Conservation (phyloP, 2,113 vertebrate genomes). For the Caranx melampygus region DNA sequence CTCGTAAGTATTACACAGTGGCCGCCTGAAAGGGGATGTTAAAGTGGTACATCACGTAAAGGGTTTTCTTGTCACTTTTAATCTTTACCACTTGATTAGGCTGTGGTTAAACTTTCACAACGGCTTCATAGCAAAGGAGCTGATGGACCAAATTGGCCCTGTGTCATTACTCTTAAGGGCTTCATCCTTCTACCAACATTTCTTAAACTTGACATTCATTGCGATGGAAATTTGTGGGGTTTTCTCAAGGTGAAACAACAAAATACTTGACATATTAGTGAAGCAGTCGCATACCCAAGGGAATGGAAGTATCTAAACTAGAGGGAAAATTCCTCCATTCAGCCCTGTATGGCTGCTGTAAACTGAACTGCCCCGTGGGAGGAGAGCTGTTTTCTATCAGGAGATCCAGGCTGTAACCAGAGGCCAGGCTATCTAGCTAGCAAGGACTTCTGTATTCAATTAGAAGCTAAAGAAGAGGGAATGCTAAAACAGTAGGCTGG, state of each 20-base stretch:
- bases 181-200: not conserved
- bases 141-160: slow-evolving; percentile 1
- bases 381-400: slow-evolving; percentile 75
- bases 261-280: slow-evolving; percentile 60
- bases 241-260: slow-evolving; percentile 50
- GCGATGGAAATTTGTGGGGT: slow-evolving; percentile 6
- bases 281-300: slow-evolving; percentile 48
- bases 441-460: slow-evolving; percentile 74
- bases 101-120: slow-evolving; percentile 26
- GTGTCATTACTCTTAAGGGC: not conserved
- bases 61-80: slow-evolving; percentile 54
- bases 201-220: slow-evolving; percentile 25
- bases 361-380: slow-evolving; percentile 68
- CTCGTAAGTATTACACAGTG: slow-evolving; percentile 62
- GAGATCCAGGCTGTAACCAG: slow-evolving; percentile 67
- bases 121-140: slow-evolving; percentile 13
- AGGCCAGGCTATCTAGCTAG: slow-evolving; percentile 60
- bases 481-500: slow-evolving; percentile 67
- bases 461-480: slow-evolving; percentile 62
- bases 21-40: slow-evolving; percentile 43
- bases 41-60: slow-evolving; percentile 47
- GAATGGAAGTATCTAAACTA: slow-evolving; percentile 61
- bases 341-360: slow-evolving; percentile 53
- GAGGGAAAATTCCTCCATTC: slow-evolving; percentile 54
- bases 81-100: slow-evolving; percentile 26